A percentile compares a stretch with the other conserved stretches of the same genome.
Conservation (phyloP, 2,113 vertebrate species). For the Dermatemys mawii region DNA sequence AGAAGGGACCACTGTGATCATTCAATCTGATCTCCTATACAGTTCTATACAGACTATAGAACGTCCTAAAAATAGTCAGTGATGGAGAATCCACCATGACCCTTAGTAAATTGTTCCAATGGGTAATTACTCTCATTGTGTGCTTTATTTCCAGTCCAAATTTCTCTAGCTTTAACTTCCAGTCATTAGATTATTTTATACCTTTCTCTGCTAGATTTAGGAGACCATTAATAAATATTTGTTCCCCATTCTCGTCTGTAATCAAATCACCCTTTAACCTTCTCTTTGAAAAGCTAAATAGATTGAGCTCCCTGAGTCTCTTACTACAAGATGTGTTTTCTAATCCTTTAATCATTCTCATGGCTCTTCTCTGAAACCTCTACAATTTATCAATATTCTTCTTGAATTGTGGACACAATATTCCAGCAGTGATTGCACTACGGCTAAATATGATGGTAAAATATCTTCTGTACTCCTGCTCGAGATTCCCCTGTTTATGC, state of each 20-base stretch:
- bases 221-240: background rate
- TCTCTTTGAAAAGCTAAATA: background rate
- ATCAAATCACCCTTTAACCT: background rate
- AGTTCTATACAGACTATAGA: background rate
- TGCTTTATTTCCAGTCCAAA: background rate
- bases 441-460: background rate
- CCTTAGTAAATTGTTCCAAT: background rate
- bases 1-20: background rate
- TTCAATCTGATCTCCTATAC: background rate
- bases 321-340: background rate
- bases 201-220: background rate
- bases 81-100: background rate
- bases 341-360: background rate
- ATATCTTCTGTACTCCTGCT: background rate
- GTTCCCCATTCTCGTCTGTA: background rate
- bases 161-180: background rate
- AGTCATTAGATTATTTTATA: background rate
- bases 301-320: background rate
- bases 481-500: background rate
- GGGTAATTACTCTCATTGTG: background rate
- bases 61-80: background rate
- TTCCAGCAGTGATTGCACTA: background rate
- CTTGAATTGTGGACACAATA: background rate
- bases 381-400: background rate
- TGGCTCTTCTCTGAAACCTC: background rate